phyloP scores from a whole-genome alignment of 2,797 vertebrate species.

The Vespertilio murinus region DNA sequence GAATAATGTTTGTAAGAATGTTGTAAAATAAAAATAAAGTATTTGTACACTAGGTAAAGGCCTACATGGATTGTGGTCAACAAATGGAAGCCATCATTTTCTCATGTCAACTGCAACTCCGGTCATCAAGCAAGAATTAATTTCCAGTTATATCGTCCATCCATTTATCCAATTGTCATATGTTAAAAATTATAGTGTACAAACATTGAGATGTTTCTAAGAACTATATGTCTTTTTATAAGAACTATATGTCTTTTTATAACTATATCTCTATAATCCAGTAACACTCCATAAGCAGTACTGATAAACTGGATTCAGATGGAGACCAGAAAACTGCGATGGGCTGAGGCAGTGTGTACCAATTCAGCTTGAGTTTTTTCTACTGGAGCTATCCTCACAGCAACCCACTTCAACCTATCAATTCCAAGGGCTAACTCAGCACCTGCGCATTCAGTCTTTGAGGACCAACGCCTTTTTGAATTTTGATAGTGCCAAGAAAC shows the following conservation, averaged over 20 bases:
- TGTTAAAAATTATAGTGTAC: not conserved
- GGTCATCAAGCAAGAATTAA: not conserved
- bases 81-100: not conserved
- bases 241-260: not conserved
- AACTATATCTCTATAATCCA: not conserved
- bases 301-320: not conserved
- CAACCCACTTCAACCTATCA: not conserved
- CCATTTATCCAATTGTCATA: not conserved
- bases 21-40: conserved; percentile 32
- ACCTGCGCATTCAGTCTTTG: not conserved
- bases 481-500: not conserved
- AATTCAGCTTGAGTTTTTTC: not conserved
- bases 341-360: not conserved
- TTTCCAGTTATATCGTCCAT: not conserved
- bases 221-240: not conserved
- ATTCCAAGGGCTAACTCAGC: not conserved
- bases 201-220: not conserved
- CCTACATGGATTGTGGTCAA: not conserved
- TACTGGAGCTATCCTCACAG: not conserved
- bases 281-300: not conserved
- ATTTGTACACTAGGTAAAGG: not conserved
- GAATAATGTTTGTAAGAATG: not conserved
- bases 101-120: not conserved
- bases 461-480: not conserved
- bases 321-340: not conserved